Conservation (phyloP, 2,113 vertebrate species). For the Microtus ochrogaster region DNA sequence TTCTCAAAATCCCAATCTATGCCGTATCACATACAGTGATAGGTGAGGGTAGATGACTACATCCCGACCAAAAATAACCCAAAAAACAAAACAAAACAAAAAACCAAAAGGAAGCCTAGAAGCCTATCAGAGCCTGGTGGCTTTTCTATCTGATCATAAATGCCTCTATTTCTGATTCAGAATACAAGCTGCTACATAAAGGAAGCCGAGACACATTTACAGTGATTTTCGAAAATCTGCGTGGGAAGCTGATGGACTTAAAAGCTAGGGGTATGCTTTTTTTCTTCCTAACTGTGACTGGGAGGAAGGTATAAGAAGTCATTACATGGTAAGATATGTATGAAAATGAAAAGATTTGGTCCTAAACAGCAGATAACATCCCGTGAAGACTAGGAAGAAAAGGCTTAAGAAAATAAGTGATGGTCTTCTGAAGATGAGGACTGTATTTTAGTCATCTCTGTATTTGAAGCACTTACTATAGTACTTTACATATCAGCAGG, state of each 20-base stretch:
- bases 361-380: not conserved
- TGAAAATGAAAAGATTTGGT: constrained; percentile 23
- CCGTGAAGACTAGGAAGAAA: not conserved
- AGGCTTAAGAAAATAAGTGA: not conserved
- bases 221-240: constrained; percentile 22
- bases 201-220: not conserved
- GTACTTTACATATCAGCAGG: not conserved
- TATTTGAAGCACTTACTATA: not conserved
- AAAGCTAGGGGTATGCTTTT: not conserved
- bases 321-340: not conserved
- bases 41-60: not conserved
- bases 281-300: not conserved
- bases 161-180: not conserved
- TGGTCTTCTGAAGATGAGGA: not conserved
- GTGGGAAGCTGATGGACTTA: not conserved
- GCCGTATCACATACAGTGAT: not conserved
- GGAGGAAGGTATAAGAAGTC: not conserved
- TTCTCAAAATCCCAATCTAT: too few species aligned
- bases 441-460: not conserved
- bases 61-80: not conserved
- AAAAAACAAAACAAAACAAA: too few species aligned
- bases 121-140: not conserved
- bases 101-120: not conserved
- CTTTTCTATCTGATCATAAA: not conserved
- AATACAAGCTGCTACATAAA: not conserved